Evolutionary conservation across 2,888 invertebrate genomes (phyloP).

Genomic region (Ormyrus labotus): DNA sequence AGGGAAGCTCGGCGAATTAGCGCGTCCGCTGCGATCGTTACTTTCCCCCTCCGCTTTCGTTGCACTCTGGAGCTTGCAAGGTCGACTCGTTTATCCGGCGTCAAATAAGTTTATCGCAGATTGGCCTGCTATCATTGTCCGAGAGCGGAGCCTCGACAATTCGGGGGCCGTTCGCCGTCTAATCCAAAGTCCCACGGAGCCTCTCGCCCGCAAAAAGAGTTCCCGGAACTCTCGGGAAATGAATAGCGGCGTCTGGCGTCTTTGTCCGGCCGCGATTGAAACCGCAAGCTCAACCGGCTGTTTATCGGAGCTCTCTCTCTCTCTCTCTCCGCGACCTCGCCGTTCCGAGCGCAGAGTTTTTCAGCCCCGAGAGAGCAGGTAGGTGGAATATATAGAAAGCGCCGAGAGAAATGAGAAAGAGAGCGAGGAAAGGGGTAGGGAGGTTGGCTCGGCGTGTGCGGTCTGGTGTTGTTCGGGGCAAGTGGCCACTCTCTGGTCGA

Average conservation of each 20-base stretch:
- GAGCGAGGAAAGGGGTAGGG: slow-evolving; percentile 23
- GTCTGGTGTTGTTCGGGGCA: slow-evolving; percentile 60
- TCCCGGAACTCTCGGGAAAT: neutral
- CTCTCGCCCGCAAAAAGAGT: neutral
- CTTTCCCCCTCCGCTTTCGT: no score
- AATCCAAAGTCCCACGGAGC: no score
- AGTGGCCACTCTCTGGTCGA: slow-evolving; percentile 73
- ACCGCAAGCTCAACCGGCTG: slow-evolving; percentile 22
- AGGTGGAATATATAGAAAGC: neutral
- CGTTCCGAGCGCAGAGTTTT: neutral
- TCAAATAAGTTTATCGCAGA: no score
- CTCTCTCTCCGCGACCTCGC: slow-evolving; percentile 22
- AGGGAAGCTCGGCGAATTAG: neutral
- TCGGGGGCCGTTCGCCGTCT: no score
- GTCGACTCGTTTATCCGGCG: no score
- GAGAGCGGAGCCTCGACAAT: no score
- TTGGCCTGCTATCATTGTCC: no score
- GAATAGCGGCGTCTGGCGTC: neutral
- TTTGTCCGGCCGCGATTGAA: neutral
- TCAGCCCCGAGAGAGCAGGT: neutral
- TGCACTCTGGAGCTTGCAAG: no score
- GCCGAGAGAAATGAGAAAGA: slow-evolving; percentile 2
- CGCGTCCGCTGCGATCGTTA: neutral
- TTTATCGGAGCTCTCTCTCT: slow-evolving; percentile 34
- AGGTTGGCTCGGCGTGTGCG: slow-evolving; percentile 50